Evolutionary conservation across 2,888 invertebrate genomes (phyloP).

Genomic region (Hyppa rectilinea): DNA sequence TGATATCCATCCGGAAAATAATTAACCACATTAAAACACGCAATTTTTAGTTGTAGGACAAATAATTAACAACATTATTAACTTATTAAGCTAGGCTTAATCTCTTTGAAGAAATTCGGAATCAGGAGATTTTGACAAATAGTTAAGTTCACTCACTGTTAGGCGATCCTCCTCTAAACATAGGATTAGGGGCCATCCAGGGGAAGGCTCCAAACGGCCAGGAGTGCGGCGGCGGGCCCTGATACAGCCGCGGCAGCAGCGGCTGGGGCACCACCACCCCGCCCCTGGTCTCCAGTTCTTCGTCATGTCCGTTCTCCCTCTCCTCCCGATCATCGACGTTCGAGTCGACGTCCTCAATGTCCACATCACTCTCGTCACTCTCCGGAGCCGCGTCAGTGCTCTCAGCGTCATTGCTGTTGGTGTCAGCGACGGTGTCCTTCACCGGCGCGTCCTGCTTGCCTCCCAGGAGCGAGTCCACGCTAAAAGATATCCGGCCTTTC

Average conservation of each 20-base stretch:
- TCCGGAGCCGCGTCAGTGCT: slow-evolving; percentile 82
- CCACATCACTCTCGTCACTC: slow-evolving; percentile 88
- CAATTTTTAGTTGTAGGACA: not conserved
- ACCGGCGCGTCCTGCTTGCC: slow-evolving; percentile 78
- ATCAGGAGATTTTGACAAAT: not conserved
- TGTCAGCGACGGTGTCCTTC: slow-evolving; percentile 75
- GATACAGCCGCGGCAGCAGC: slow-evolving; percentile 91
- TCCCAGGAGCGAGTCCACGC: slow-evolving; percentile 92
- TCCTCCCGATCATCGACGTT: slow-evolving; percentile 87
- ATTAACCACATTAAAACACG: not conserved
- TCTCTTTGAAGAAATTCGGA: not conserved
- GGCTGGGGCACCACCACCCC: slow-evolving; percentile 93
- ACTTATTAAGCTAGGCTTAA: not conserved
- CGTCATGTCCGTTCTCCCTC: slow-evolving; percentile 82
- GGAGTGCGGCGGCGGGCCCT: slow-evolving; percentile 88
- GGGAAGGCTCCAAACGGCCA: slow-evolving; percentile 93
- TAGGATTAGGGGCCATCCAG: slow-evolving; percentile 92
- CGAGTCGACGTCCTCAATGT: slow-evolving; percentile 87
- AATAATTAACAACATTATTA: not conserved
- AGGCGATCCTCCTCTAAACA: slow-evolving; percentile 91
- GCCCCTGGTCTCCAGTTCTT: slow-evolving; percentile 85
- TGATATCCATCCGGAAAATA: slow-evolving; percentile 21
- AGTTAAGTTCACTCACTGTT: slow-evolving; percentile 88
- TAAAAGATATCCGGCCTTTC: slow-evolving; percentile 93
- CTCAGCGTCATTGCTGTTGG: slow-evolving; percentile 84